Conservation (phyloP, 1,140 invertebrate genomes). For the Drosophila sp. region DNA sequence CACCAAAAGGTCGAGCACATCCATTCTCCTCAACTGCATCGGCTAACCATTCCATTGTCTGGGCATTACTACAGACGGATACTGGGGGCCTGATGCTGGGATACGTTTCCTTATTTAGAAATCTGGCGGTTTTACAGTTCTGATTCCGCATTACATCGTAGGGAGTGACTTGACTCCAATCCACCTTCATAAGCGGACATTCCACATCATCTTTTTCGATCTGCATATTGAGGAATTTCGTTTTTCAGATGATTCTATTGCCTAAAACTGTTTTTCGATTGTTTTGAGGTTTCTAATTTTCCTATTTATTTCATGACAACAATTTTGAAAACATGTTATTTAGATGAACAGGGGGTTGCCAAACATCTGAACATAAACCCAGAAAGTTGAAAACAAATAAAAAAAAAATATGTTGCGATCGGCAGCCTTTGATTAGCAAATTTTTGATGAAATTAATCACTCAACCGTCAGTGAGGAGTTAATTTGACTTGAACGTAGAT, state of each 20-base stretch:
- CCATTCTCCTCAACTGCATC: constrained; percentile 27
- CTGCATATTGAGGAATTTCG: neutral
- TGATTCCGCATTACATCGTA: constrained; percentile 37
- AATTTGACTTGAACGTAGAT: too few relatives aligned
- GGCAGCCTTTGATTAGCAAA: neutral
- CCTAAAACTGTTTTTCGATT: neutral
- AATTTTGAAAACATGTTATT: constrained; percentile 12
- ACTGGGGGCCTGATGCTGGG: constrained; percentile 46
- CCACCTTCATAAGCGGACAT: neutral
- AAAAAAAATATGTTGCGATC: neutral
- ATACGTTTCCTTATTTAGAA: constrained; percentile 38
- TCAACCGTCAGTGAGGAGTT: too few relatives aligned
- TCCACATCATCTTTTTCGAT: neutral
- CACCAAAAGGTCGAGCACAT: constrained; percentile 18
- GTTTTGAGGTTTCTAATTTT: neutral
- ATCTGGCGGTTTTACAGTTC: constrained; percentile 46
- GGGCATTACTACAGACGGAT: constrained; percentile 37
- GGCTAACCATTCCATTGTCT: constrained; percentile 22
- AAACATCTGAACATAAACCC: neutral
- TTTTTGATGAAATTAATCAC: too few relatives aligned
- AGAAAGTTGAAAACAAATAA: neutral
- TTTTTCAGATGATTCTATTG: neutral
- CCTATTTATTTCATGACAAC: neutral
- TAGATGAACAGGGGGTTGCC: neutral
- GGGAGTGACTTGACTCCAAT: constrained; percentile 24